Conservation (phyloP, 2,888 invertebrate genomes). For the Pachydiplax longipennis region DNA sequence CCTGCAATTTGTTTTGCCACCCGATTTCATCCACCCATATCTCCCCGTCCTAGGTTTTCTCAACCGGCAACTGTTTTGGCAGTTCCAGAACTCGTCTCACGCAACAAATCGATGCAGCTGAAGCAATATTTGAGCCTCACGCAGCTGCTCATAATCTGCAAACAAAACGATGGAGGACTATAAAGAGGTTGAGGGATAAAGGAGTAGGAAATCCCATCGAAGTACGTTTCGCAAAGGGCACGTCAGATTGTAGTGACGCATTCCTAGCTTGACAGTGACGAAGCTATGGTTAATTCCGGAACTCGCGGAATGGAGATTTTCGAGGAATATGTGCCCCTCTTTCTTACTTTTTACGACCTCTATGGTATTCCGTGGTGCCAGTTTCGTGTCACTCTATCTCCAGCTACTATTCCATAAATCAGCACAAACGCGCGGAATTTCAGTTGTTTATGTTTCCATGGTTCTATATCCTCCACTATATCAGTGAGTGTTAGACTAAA, state of each 20-base stretch:
- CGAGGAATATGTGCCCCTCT: neutral
- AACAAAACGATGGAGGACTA: neutral
- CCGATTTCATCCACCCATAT: neutral
- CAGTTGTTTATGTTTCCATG: no score
- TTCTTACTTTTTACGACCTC: neutral
- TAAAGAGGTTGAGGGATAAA: neutral
- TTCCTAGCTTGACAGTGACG: neutral
- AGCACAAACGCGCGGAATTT: no score
- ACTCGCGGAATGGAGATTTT: neutral
- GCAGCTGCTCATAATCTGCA: slow-evolving; percentile 8
- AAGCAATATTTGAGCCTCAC: slow-evolving; percentile 12
- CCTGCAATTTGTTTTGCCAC: neutral
- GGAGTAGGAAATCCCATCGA: neutral
- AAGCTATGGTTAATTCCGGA: neutral
- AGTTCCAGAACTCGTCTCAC: neutral
- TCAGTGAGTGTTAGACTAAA: no score
- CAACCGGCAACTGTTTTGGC: neutral
- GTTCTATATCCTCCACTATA: no score
- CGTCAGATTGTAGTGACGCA: neutral
- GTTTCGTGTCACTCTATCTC: neutral
- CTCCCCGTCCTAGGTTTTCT: neutral
- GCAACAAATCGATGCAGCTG: slow-evolving; percentile 11
- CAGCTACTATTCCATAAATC: no score
- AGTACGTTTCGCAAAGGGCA: neutral
- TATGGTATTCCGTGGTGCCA: neutral